Evolutionary conservation across 2,888 invertebrate species (phyloP).

Genomic region (Fragum sueziense): DNA sequence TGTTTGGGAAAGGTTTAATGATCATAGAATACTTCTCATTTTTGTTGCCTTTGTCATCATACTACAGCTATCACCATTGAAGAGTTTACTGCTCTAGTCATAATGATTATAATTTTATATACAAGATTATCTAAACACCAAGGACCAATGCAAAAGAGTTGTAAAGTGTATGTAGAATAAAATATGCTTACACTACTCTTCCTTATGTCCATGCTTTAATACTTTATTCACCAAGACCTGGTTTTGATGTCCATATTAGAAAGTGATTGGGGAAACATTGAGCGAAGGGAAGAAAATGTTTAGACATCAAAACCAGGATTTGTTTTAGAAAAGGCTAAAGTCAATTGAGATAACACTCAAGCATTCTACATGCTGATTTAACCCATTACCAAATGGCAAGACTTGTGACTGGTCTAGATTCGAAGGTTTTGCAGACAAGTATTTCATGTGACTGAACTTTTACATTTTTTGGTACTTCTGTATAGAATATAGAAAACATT

Average conservation of each 20-base stretch:
- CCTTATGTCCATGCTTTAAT: no score
- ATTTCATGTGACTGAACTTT: no score
- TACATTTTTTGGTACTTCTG: no score
- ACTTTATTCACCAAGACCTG: background rate
- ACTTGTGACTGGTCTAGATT: background rate
- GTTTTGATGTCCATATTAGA: background rate
- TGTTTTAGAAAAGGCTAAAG: background rate
- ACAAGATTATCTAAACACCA: no score
- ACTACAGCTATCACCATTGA: no score
- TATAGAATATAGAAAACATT: background rate
- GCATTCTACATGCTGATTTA: background rate
- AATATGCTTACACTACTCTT: no score
- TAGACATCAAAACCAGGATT: background rate
- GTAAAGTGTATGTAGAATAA: no score
- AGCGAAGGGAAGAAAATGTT: background rate
- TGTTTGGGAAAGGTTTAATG: background rate
- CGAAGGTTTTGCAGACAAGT: background rate
- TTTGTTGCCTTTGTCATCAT: no score
- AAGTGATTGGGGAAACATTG: background rate
- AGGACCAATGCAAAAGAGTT: no score
- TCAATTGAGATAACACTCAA: background rate
- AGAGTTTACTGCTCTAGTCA: no score
- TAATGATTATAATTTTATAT: no score
- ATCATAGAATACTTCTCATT: no score
- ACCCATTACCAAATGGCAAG: background rate